Conservation (phyloP, 2,888 invertebrate species). For the Caenorhabditis becei region DNA sequence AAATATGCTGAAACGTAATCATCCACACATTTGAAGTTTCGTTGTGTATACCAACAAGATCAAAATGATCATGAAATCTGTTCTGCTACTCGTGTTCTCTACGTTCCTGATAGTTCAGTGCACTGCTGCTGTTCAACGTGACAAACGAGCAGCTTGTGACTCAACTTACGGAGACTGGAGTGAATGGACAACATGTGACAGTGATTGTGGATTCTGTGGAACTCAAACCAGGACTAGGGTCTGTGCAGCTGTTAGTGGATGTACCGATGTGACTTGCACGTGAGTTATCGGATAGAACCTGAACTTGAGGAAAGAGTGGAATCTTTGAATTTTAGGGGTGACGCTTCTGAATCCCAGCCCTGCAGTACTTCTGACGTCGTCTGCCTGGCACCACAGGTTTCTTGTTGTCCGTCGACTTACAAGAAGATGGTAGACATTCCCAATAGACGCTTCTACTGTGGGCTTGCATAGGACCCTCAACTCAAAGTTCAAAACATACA, state of each 20-base stretch:
- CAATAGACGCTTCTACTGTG: slow-evolving; percentile 40
- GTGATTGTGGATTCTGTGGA: slow-evolving; percentile 51
- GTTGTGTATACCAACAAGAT: neutral
- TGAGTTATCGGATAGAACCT: slow-evolving; percentile 2
- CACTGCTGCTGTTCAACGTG: neutral
- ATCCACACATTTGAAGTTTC: neutral
- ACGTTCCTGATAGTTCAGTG: too few species aligned
- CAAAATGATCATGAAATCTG: neutral
- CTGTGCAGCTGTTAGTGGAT: slow-evolving; percentile 33
- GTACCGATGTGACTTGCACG: slow-evolving; percentile 39
- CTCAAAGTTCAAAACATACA: neutral
- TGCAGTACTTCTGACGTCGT: slow-evolving; percentile 44
- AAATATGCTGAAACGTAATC: neutral
- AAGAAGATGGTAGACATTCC: slow-evolving; percentile 43
- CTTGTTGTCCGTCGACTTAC: slow-evolving; percentile 40
- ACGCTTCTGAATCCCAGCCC: slow-evolving; percentile 32
- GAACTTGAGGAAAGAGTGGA: neutral
- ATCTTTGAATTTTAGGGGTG: slow-evolving; percentile 52
- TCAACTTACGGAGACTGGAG: slow-evolving; percentile 37
- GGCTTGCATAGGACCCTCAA: slow-evolving; percentile 23
- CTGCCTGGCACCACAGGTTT: slow-evolving; percentile 23
- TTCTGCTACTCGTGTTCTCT: neutral
- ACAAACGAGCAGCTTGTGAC: slow-evolving; percentile 25
- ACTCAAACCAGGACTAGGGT: slow-evolving; percentile 40
- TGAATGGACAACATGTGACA: slow-evolving; percentile 46